These are phyloP conservation scores for human (Homo sapiens) DNA, from an alignment of 2,113 vertebrate genomes.

Conservation along the genomic window DNA sequence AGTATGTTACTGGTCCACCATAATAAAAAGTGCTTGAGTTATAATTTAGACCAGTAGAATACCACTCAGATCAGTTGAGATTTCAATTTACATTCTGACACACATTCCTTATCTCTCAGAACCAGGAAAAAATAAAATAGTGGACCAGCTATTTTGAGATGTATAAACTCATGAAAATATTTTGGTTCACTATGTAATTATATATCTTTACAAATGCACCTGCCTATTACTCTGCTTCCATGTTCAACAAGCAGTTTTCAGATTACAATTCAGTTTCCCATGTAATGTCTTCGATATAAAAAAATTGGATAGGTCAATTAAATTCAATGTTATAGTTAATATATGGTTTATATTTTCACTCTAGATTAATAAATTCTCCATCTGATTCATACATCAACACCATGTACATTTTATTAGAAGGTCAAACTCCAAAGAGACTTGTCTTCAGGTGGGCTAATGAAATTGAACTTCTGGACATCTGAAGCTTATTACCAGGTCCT, in stretches of 20 bases:
- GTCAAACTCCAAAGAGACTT: not conserved
- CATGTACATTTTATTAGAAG: not conserved
- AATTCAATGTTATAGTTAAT: not conserved
- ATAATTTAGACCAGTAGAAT: not conserved
- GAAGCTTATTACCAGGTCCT: not conserved
- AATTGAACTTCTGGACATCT: not conserved
- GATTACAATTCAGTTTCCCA: not conserved
- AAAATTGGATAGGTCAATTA: not conserved
- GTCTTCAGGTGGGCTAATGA: not conserved
- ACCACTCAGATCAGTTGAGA: not conserved
- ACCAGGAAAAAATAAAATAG: not conserved
- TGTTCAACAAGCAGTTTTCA: not conserved
- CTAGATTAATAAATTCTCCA: not conserved
- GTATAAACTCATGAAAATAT: not conserved
- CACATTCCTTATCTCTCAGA: not conserved
- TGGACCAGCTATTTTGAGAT: not conserved
- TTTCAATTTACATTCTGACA: not conserved
- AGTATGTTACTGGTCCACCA: not conserved
- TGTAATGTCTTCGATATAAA: not conserved
- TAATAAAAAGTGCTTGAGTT: not conserved
- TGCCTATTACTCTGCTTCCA: not conserved
- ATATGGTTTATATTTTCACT: not conserved
- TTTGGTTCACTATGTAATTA: not conserved
- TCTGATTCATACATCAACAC: not conserved
- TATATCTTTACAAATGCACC: not conserved